Percentiles rank a stretch among this genome's conserved stretches.
Evolutionary conservation across 2,888 invertebrate genomes (phyloP).

Genomic region (Lamellibrachia columna): DNA sequence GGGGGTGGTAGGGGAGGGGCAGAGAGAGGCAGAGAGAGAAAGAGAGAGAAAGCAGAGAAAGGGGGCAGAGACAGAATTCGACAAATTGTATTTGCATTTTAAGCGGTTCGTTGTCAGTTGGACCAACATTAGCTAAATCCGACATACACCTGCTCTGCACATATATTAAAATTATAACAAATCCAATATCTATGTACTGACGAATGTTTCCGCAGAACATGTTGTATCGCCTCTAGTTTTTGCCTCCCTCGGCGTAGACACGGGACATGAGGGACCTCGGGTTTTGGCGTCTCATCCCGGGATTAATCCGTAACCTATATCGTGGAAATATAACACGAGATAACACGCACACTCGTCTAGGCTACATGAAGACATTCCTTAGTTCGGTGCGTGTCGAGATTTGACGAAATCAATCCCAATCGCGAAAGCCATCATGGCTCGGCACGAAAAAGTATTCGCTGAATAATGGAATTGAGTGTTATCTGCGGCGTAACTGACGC

Average conservation of each 20-base stretch:
- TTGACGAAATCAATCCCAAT: conserved; percentile 4
- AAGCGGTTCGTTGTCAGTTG: too few species aligned
- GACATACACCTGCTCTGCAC: too few species aligned
- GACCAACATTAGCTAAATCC: too few species aligned
- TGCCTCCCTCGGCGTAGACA: neutral
- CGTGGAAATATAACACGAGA: neutral
- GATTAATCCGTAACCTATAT: neutral
- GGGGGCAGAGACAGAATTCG: too few species aligned
- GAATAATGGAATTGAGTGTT: neutral
- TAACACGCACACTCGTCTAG: neutral
- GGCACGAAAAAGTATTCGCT: conserved; percentile 1
- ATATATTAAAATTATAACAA: neutral
- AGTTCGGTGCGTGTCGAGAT: neutral
- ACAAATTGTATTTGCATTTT: too few species aligned
- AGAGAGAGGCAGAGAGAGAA: too few species aligned
- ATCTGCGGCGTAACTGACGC: neutral
- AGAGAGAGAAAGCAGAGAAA: too few species aligned
- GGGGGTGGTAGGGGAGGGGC: too few species aligned
- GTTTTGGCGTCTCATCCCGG: neutral
- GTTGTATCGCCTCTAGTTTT: neutral
- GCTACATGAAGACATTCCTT: neutral
- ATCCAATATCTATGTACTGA: neutral
- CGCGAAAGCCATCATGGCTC: neutral
- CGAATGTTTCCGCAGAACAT: neutral
- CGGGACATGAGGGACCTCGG: neutral